Percentiles rank a stretch among this genome's conserved stretches.
phyloP scores from a whole-genome alignment of 2,888 invertebrate genomes.

The Cenopis cana region DNA sequence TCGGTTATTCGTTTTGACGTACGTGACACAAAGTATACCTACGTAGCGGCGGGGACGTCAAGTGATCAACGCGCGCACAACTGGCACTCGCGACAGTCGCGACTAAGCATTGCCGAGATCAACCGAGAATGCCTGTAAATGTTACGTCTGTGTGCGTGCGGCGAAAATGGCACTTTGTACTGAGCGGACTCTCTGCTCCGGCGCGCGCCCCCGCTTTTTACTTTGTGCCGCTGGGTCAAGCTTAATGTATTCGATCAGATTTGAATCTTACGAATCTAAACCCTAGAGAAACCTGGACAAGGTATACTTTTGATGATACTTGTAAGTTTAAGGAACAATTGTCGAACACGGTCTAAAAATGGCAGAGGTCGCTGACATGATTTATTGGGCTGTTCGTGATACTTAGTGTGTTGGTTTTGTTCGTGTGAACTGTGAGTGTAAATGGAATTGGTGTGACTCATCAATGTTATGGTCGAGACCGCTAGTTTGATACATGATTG shows the following conservation, averaged over 20 bases:
- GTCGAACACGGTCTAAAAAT: constrained; percentile 62
- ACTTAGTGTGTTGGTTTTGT: constrained; percentile 53
- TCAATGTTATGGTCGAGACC: constrained; percentile 32
- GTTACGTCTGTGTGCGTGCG: no score
- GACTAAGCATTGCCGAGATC: no score
- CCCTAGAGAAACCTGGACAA: neutral
- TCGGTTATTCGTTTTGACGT: no score
- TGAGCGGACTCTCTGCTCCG: no score
- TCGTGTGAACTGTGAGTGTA: constrained; percentile 29
- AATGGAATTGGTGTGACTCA: constrained; percentile 37
- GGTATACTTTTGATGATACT: constrained; percentile 28
- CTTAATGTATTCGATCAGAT: constrained; percentile 51
- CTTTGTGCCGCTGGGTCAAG: constrained; percentile 66
- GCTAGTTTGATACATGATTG: constrained; percentile 9
- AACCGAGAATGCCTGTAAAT: no score
- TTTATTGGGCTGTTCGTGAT: constrained; percentile 51
- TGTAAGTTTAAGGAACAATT: constrained; percentile 56
- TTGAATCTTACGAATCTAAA: constrained; percentile 23
- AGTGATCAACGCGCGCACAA: no score
- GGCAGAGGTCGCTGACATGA: constrained; percentile 67
- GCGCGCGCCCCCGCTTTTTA: no score
- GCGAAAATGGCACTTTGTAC: no score
- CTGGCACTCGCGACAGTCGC: no score
- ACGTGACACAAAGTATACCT: no score
- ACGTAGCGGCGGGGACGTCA: no score